Evolutionary conservation across 1,140 invertebrate genomes (phyloP).

Genomic region (Kradibia gibbosae): DNA sequence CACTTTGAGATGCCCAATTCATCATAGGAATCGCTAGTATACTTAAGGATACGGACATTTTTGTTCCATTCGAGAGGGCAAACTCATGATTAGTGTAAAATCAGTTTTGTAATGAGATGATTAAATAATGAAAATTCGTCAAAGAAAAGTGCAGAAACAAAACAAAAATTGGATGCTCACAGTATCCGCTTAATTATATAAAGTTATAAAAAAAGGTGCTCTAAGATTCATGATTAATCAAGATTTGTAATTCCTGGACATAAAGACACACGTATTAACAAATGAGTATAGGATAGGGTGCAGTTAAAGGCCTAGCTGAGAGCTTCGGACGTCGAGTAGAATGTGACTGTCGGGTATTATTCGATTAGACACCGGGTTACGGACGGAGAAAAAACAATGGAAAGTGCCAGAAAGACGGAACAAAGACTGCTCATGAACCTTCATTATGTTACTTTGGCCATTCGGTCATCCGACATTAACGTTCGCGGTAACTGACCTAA

Average conservation of each 20-base stretch:
- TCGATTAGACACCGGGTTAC: constrained; percentile 66
- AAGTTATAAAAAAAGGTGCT: neutral
- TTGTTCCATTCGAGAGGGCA: too few relatives aligned
- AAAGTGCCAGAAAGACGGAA: constrained; percentile 16
- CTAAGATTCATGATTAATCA: constrained; percentile 13
- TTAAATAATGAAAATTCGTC: too few relatives aligned
- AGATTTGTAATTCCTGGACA: constrained; percentile 20
- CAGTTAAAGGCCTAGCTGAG: neutral
- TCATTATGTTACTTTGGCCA: constrained; percentile 69
- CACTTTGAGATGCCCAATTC: too few relatives aligned
- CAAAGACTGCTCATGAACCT: constrained; percentile 63
- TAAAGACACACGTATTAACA: constrained; percentile 41
- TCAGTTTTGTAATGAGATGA: too few relatives aligned
- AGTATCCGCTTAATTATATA: constrained; percentile 5
- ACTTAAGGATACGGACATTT: too few relatives aligned
- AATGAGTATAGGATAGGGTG: constrained; percentile 32
- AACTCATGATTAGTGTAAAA: too few relatives aligned
- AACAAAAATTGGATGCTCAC: neutral
- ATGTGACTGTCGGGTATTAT: constrained; percentile 65
- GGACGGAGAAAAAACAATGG: constrained; percentile 30
- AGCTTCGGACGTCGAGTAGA: constrained; percentile 45
- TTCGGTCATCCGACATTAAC: constrained; percentile 64
- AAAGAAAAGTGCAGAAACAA: neutral
- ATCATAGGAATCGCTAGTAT: too few relatives aligned
- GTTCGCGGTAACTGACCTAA: constrained; percentile 67